phyloP scores from a whole-genome alignment of 2,113 vertebrate species.

The Nycticebus coucang region DNA sequence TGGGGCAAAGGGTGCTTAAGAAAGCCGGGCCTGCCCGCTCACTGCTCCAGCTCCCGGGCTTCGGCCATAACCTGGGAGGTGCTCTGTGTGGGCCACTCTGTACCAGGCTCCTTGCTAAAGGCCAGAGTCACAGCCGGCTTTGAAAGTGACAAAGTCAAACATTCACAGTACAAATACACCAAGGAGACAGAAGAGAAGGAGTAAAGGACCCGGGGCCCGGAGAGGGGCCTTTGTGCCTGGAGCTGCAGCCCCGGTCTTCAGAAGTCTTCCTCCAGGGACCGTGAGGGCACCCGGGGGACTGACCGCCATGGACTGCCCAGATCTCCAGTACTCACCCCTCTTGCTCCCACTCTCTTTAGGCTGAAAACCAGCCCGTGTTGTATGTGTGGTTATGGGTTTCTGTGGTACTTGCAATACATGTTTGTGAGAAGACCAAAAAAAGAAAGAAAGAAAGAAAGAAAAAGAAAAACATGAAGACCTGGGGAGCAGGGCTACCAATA shows the following conservation, averaged over 20 bases:
- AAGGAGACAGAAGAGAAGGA: not conserved
- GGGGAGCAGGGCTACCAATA: not conserved
- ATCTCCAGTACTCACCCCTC: not conserved
- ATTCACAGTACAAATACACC: not conserved
- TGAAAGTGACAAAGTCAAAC: not conserved
- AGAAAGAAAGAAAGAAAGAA: not conserved
- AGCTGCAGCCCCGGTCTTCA: not conserved
- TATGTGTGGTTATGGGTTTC: not conserved
- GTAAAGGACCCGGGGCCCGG: not conserved
- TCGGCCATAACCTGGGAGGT: not conserved
- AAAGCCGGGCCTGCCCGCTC: not conserved
- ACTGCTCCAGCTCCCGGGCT: not conserved
- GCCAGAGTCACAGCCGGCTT: not conserved
- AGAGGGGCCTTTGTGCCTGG: not conserved
- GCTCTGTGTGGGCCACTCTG: not conserved
- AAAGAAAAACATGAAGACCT: not conserved
- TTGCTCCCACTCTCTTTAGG: not conserved
- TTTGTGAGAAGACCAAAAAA: not conserved
- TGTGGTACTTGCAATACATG: not conserved
- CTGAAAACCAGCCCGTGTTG: not conserved
- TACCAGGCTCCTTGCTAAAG: not conserved
- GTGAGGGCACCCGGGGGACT: no score
- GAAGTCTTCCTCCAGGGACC: not conserved
- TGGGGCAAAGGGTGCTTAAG: constrained; percentile 81
- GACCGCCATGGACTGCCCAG: not conserved